A percentile compares a stretch with the other conserved stretches of the same genome.
phyloP scores from a whole-genome alignment of 2,888 invertebrate species.

The Ctenicera cuprea region DNA sequence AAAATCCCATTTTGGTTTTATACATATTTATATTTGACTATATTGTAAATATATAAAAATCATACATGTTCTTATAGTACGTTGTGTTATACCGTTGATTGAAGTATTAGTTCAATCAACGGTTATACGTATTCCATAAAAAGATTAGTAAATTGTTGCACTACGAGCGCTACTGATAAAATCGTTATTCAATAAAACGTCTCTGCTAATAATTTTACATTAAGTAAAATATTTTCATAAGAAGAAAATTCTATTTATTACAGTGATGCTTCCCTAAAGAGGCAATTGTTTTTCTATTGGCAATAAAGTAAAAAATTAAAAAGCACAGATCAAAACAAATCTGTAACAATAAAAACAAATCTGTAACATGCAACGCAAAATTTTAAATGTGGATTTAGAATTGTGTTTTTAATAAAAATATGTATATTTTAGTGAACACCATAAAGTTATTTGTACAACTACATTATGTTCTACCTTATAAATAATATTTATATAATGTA shows the following conservation, averaged over 20 bases:
- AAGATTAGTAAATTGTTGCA: constrained; percentile 49
- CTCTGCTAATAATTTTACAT: constrained; percentile 38
- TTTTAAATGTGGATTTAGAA: too few species aligned
- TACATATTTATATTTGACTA: constrained; percentile 70
- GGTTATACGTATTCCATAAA: constrained; percentile 59
- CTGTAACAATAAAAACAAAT: background rate
- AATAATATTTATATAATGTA: constrained; percentile 46
- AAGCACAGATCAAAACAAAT: too few species aligned
- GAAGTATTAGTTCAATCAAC: too few species aligned
- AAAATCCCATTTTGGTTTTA: constrained; percentile 59
- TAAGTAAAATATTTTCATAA: constrained; percentile 24
- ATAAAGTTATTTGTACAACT: constrained; percentile 44
- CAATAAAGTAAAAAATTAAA: background rate
- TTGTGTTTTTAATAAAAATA: constrained; percentile 16
- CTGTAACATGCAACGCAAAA: constrained; percentile 3
- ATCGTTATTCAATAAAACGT: constrained; percentile 44
- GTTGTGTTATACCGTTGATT: too few species aligned
- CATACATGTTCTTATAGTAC: constrained; percentile 65
- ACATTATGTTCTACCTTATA: constrained; percentile 27
- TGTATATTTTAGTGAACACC: constrained; percentile 36
- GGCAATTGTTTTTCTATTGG: background rate
- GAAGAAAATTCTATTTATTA: constrained; percentile 11
- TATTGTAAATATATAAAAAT: constrained; percentile 69
- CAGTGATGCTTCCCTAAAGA: constrained; percentile 11
- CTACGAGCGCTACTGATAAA: constrained; percentile 44